Evolutionary conservation across 2,113 vertebrate species (phyloP).

Genomic region (Guaruba guarouba): DNA sequence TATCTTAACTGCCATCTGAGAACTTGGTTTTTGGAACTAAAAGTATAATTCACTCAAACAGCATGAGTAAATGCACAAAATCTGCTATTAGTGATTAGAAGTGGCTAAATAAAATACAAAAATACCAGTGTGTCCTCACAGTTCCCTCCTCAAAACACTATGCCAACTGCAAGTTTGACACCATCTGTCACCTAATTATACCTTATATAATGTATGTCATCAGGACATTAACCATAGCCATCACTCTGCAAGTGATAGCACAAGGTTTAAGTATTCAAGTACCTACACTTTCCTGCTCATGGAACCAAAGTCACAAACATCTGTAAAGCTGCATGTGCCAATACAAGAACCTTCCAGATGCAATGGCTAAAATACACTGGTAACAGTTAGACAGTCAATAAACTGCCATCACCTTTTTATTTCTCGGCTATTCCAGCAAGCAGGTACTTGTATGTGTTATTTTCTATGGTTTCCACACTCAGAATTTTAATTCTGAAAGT

Average conservation of each 20-base stretch:
- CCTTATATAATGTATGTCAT: conserved; percentile 29
- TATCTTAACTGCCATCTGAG: background rate
- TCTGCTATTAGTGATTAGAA: background rate
- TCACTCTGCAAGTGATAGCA: background rate
- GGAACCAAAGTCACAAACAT: background rate
- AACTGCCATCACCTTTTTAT: background rate
- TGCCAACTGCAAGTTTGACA: background rate
- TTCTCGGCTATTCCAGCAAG: background rate
- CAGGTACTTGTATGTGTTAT: background rate
- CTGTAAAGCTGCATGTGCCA: background rate
- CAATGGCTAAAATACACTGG: background rate
- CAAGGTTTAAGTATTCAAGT: background rate
- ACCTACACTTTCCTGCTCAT: background rate
- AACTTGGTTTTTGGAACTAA: background rate
- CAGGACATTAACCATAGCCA: background rate
- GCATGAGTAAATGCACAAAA: background rate
- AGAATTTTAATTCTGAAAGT: background rate
- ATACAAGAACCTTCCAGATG: background rate
- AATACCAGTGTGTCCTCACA: background rate
- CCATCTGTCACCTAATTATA: conserved; percentile 40
- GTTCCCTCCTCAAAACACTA: background rate
- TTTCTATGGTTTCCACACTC: background rate
- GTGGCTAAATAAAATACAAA: background rate
- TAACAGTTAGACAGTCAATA: background rate
- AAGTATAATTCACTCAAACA: background rate